Evolutionary conservation across 1,140 invertebrate genomes (phyloP).

Genomic region (Diuraphis noxia): DNA sequence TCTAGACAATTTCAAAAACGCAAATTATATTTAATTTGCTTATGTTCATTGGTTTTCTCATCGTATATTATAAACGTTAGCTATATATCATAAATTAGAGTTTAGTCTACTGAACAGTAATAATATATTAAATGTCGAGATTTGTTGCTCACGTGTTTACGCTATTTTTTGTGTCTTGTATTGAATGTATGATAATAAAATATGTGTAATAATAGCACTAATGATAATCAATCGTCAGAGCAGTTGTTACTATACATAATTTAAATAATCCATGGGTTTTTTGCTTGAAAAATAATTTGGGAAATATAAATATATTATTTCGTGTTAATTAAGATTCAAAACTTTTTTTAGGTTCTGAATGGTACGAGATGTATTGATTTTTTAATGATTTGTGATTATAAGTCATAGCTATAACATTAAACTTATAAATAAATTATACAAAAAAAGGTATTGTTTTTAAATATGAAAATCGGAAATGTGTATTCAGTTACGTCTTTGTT

Average conservation of each 20-base stretch:
- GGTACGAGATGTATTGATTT: no score
- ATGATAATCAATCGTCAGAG: background rate
- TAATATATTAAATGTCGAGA: background rate
- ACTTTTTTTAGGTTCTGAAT: no score
- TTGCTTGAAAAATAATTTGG: background rate
- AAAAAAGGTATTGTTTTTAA: no score
- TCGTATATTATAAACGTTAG: background rate
- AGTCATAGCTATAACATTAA: no score
- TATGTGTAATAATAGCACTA: background rate
- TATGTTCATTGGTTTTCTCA: no score
- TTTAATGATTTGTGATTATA: no score
- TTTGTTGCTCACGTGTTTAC: background rate
- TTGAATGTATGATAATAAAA: background rate
- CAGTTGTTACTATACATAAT: background rate
- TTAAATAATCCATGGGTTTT: background rate
- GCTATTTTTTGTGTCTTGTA: background rate
- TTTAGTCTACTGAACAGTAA: background rate
- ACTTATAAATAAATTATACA: no score
- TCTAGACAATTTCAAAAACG: no score
- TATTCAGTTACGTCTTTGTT: no score
- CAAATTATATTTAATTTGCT: no score
- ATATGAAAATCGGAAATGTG: no score
- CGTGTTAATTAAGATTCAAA: background rate
- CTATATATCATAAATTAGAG: background rate
- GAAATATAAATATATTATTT: background rate